Conservation (phyloP, 2,113 vertebrate genomes). For the Malurus elegans region DNA sequence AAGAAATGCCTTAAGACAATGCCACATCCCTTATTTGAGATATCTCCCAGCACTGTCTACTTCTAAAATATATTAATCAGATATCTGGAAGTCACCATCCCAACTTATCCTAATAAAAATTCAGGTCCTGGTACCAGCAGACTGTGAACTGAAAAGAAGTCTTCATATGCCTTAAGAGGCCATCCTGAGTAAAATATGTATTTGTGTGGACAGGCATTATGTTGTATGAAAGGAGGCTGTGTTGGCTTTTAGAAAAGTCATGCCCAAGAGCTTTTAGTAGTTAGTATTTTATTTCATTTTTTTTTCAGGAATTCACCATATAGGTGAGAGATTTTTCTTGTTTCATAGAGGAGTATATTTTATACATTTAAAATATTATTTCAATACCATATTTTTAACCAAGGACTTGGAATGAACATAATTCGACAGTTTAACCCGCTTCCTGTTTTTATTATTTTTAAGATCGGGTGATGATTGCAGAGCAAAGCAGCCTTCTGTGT, state of each 20-base stretch:
- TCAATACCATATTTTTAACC: background rate
- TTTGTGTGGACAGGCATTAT: background rate
- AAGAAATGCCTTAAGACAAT: slow-evolving; percentile 21
- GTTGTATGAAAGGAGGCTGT: background rate
- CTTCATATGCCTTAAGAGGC: background rate
- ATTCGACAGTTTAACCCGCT: slow-evolving; percentile 8
- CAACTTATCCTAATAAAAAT: background rate
- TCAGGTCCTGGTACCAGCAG: background rate
- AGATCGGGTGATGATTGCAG: background rate
- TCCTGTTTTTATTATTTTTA: slow-evolving; percentile 31
- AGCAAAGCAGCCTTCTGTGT: background rate
- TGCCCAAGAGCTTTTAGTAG: background rate
- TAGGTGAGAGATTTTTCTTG: background rate
- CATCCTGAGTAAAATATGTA: background rate
- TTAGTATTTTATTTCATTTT: background rate
- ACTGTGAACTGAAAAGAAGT: background rate
- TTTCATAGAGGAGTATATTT: background rate
- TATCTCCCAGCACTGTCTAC: background rate
- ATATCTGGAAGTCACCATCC: background rate
- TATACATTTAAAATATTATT: background rate
- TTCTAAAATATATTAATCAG: background rate
- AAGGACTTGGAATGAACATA: slow-evolving; percentile 7
- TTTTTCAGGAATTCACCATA: background rate
- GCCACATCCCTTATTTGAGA: background rate
- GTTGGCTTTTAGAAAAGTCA: background rate